Percentiles rank a stretch among this genome's conserved stretches.
Conservation (phyloP, 2,797 vertebrate species). For the Numenius phaeopus region DNA sequence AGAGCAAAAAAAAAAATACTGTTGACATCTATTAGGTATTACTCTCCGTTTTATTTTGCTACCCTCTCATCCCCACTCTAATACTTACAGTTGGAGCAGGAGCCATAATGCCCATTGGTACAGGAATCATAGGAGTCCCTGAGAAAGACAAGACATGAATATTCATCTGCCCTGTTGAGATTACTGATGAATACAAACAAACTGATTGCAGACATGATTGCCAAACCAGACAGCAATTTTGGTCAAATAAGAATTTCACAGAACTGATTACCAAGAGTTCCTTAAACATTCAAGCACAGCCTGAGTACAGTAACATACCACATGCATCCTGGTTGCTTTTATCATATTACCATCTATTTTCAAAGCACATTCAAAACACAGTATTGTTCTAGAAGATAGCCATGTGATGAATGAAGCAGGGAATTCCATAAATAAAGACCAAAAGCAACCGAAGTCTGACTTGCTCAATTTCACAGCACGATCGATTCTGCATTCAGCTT, state of each 20-base stretch:
- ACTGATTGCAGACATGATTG: not conserved
- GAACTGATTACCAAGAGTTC: not conserved
- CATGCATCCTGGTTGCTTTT: not conserved
- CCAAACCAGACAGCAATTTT: not conserved
- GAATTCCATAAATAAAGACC: not conserved
- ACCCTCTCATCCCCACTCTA: not conserved
- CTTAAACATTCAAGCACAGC: not conserved
- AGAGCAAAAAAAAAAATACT: not conserved
- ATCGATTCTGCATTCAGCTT: fast-evolving
- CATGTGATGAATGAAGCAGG: not conserved
- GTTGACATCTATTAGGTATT: not conserved
- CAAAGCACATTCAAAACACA: not conserved
- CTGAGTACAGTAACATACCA: not conserved
- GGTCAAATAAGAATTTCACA: not conserved
- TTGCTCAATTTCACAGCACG: not conserved
- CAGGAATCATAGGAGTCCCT: slow-evolving; percentile 97
- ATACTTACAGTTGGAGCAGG: slow-evolving; percentile 89
- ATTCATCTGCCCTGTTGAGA: not conserved
- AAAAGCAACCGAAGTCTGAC: not conserved
- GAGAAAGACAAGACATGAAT: slow-evolving; percentile 8
- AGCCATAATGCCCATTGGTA: slow-evolving; percentile 98
- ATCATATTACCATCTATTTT: not conserved
- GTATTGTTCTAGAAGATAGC: not conserved
- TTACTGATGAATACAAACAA: not conserved
- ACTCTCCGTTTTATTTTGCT: not conserved